Base-by-base conservation (phyloP, 1,140 invertebrate genomes). In the Pollicipes pollicipes region DNA sequence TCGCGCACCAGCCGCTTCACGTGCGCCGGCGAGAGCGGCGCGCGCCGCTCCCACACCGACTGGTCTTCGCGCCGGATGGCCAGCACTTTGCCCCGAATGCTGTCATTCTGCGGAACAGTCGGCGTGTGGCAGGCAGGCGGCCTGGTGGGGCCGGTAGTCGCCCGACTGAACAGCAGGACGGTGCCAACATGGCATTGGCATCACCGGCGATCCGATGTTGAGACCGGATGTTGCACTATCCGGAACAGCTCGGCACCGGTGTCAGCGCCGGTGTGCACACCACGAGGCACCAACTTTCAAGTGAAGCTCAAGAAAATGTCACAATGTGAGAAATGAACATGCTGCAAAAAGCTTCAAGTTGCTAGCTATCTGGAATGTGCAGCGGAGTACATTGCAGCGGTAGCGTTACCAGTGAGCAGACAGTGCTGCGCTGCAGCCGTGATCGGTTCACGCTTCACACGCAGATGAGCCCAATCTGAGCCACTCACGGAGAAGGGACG, bases 11-110 rank as follows among this genome's bases (percentile, higher is more conserved):
- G 80, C 75, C 89, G 88, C 71, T 88, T 85, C 0, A 99, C 96
- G 78, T 99, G 95, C 8, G 84, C 79, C 0, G 97, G 97, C 0
- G 92, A 88, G 63, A 99, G 86, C 0, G 97, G 93, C 0, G 97
- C 97, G 73, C 97, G 82, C 76, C 97, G 82, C 81, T 99, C 97
- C 97, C 97, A 99, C 76, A 97, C 92, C 77, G 92, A 95, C 76
- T 97, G 93, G 78, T 97, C 95, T 81, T 98, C 96, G 32, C 95
- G 45, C n/a, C 75, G 37, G 27, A 75, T 75, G 3, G 72, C 75
- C 37, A 75, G 67, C 32, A 69, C 63, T 21, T 58, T 58, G 17
- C 45, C 45, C 10, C 45, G 45, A 21, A 58, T 58, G 24, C 45
- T 58, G 45, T 58, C 45, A 58, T 58, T 21, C 45, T 58, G 45